Evolutionary conservation across 2,797 vertebrate species (phyloP).

Genomic region (Catamblyrhynchus diadema): DNA sequence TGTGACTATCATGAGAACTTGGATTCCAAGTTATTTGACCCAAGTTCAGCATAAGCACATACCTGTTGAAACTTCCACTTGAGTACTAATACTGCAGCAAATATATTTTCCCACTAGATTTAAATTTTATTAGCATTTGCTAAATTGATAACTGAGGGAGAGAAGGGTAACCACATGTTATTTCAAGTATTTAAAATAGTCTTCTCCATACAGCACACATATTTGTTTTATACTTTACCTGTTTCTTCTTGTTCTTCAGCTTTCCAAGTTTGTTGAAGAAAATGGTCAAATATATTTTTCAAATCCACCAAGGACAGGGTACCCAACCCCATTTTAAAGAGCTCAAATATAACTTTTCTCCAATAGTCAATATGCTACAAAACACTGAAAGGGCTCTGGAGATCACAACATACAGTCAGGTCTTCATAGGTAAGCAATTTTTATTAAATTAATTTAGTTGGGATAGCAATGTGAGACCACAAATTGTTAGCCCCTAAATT

Average conservation of each 20-base stretch:
- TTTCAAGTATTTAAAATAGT: neutral
- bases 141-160: neutral
- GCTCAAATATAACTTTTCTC: slow-evolving; percentile 62
- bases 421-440: slow-evolving; percentile 77
- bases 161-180: fast-evolving
- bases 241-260: slow-evolving; percentile 56
- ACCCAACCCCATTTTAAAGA: slow-evolving; percentile 67
- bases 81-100: neutral
- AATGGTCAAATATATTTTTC: slow-evolving; percentile 72
- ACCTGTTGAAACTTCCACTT: neutral
- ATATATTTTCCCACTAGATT: neutral
- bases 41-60: neutral
- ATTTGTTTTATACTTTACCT: neutral
- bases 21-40: neutral
- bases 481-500: neutral
- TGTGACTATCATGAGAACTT: neutral
- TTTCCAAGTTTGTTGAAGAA: slow-evolving; percentile 67
- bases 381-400: slow-evolving; percentile 77
- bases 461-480: neutral
- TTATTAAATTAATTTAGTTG: neutral
- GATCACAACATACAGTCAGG: slow-evolving; percentile 75
- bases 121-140: neutral
- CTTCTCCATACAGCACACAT: neutral
- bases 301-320: slow-evolving; percentile 67
- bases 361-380: slow-evolving; percentile 73